phyloP scores from a whole-genome alignment of 2,888 invertebrate genomes.

The Drosophila emarginata region DNA sequence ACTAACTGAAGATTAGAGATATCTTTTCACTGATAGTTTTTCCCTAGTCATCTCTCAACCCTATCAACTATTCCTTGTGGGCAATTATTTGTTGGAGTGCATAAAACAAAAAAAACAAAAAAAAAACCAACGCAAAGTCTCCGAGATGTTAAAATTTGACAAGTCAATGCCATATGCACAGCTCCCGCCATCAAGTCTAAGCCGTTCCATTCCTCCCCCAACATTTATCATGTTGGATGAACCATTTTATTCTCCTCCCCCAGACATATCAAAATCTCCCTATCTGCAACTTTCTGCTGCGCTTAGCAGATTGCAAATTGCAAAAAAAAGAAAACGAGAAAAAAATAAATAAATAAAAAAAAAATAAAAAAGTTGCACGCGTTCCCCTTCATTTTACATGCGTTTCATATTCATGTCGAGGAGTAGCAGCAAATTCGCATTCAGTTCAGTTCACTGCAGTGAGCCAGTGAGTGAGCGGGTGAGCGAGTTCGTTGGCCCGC shows the following conservation, averaged over 20 bases:
- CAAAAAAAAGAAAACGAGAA: not conserved
- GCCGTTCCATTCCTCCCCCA: not conserved
- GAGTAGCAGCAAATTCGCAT: slow-evolving; percentile 15
- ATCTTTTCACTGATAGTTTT: too few species aligned
- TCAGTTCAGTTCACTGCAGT: slow-evolving; percentile 25
- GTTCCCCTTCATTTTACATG: slow-evolving; percentile 73
- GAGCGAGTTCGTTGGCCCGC: slow-evolving; percentile 60
- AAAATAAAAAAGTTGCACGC: slow-evolving; percentile 54
- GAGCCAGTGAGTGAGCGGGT: not conserved
- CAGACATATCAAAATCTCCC: not conserved
- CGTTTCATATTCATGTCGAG: slow-evolving; percentile 74
- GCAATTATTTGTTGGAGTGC: not conserved
- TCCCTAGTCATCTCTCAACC: too few species aligned
- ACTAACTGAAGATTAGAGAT: too few species aligned
- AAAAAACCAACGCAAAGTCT: not conserved
- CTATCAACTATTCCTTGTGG: too few species aligned
- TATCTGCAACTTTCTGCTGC: slow-evolving; percentile 25
- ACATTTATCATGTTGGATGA: not conserved
- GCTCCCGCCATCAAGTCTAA: not conserved
- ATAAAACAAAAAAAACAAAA: not conserved
- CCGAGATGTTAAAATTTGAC: not conserved
- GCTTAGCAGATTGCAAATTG: slow-evolving; percentile 69
- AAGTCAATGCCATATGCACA: not conserved
- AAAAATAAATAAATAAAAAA: slow-evolving; percentile 24
- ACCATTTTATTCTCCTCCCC: not conserved